These are phyloP conservation scores for Lobophora halterata DNA, from an alignment of 2,888 invertebrate genomes.

Conservation along the genomic window DNA sequence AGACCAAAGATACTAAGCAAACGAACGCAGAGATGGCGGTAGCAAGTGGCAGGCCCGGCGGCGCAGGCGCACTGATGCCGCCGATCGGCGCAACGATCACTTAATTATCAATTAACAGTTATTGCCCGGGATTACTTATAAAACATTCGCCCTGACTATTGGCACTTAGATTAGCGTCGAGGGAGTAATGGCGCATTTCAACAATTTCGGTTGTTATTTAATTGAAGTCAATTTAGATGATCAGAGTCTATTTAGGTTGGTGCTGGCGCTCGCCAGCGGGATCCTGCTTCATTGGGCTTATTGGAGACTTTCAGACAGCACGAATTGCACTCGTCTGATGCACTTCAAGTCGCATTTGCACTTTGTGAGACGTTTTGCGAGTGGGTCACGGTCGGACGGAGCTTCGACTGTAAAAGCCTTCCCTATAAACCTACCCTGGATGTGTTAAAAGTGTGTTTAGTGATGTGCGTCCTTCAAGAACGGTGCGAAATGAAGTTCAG, in stretches of 20 bases:
- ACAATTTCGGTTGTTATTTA: slow-evolving; percentile 82
- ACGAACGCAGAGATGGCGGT: slow-evolving; percentile 10
- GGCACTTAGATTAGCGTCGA: slow-evolving; percentile 80
- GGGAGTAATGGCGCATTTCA: slow-evolving; percentile 81
- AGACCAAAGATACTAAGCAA: background rate
- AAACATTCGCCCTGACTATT: slow-evolving; percentile 79
- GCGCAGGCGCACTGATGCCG: slow-evolving; percentile 55
- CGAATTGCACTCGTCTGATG: slow-evolving; percentile 79
- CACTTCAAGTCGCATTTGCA: slow-evolving; percentile 71
- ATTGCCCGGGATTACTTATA: slow-evolving; percentile 75
- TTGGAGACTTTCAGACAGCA: slow-evolving; percentile 81
- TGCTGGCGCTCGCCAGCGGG: slow-evolving; percentile 79
- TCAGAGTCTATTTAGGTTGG: slow-evolving; percentile 82
- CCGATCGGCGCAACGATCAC: slow-evolving; percentile 55
- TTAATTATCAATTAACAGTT: slow-evolving; percentile 78
- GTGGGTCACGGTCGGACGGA: slow-evolving; percentile 42
- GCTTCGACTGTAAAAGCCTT: slow-evolving; percentile 1
- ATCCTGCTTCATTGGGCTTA: slow-evolving; percentile 81
- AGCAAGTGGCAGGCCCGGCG: slow-evolving; percentile 31
- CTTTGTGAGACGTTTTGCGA: slow-evolving; percentile 42
- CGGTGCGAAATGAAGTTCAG: slow-evolving; percentile 8
- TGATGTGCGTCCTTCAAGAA: slow-evolving; percentile 9
- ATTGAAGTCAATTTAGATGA: slow-evolving; percentile 82
- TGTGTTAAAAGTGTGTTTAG: slow-evolving; percentile 15
- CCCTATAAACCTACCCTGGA: background rate